Percentiles rank a stretch among this genome's conserved stretches.
Conservation (phyloP, 2,888 invertebrate species). For the Caenorhabditis sp. region DNA sequence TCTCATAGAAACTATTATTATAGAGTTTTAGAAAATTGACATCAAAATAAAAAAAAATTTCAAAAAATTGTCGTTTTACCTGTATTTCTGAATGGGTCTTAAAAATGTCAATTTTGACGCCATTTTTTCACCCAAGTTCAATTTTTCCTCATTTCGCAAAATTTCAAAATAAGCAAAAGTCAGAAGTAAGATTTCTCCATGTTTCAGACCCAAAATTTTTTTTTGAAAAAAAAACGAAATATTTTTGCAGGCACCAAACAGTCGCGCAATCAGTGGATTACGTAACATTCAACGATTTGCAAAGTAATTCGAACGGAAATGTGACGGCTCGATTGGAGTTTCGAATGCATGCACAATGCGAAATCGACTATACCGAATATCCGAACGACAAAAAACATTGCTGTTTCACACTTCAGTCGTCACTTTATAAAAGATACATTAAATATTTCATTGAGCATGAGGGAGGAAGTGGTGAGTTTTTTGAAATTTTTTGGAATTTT, state of each 20-base stretch:
- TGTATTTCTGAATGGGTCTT: too few species aligned
- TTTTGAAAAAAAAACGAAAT: too few species aligned
- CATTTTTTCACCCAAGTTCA: too few species aligned
- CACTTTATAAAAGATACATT: slow-evolving; percentile 55
- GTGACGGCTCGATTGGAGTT: slow-evolving; percentile 60
- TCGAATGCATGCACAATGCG: slow-evolving; percentile 60
- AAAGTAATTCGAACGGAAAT: slow-evolving; percentile 55
- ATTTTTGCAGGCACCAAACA: slow-evolving; percentile 56
- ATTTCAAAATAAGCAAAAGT: too few species aligned
- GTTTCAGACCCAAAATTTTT: too few species aligned
- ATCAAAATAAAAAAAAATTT: too few species aligned
- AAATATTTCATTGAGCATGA: slow-evolving; percentile 56
- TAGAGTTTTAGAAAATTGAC: too few species aligned
- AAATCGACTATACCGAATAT: slow-evolving; percentile 61
- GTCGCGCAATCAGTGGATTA: slow-evolving; percentile 59
- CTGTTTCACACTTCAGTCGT: slow-evolving; percentile 58
- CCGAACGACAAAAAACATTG: slow-evolving; percentile 63
- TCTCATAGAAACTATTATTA: too few species aligned
- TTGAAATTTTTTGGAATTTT: neutral
- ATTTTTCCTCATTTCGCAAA: too few species aligned
- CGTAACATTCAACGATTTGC: slow-evolving; percentile 57
- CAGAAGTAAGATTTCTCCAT: too few species aligned
- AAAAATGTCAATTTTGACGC: too few species aligned
- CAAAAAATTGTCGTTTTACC: too few species aligned
- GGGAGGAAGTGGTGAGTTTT: slow-evolving; percentile 17